Evolutionary conservation across 2,888 invertebrate species (phyloP), one percentile per base, ranked within the genome.

Genomic region (Xanthostigma xanthostigma): DNA sequence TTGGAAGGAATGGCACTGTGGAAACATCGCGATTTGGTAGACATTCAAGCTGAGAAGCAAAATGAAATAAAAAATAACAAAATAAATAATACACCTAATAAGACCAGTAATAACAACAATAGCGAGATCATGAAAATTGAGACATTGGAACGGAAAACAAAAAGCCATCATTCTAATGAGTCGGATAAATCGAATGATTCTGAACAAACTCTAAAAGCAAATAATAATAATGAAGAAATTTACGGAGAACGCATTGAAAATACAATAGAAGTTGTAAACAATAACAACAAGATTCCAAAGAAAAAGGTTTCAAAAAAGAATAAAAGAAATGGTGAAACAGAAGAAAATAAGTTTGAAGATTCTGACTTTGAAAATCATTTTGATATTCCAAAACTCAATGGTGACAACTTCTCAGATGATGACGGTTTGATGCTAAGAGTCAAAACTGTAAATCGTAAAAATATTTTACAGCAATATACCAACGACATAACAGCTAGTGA

Each of bases 1-100:
- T 70, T 89, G 58, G 87, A 87, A 59, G 89, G 89, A 1, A 89
- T 89, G 88, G 80, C 87, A 0, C 70, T 89, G 47, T 89, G 89
- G 89, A 82, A 83, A 60, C 89, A 89, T 62, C 74, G 88, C 36
- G 88, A 89, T 56, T 72, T 89, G 51, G 86, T 89, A 0, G 86
- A 84, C 56, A 78, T 84, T 11, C 73, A 75, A 39, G 70, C 71
- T 12, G 73, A 75, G 54, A 73, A 71, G 52, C 70, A 71, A 54
- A 70, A 67, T 50, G 59, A 71, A n/a, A 69, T 70, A 40, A 56
- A 56, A 45, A 59, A 57, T 41, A 57, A 57, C 49, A 45, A 58
- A 53, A 50, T 54, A 57, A 66, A 68, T 49, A 70, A 68, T 59
- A 59, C 70, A 54, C 69, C 69, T 50, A 70, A 71, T 51, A 71